Evolutionary conservation across 2,888 invertebrate species (phyloP).

Genomic region (Tanytarsus gracilentus): DNA sequence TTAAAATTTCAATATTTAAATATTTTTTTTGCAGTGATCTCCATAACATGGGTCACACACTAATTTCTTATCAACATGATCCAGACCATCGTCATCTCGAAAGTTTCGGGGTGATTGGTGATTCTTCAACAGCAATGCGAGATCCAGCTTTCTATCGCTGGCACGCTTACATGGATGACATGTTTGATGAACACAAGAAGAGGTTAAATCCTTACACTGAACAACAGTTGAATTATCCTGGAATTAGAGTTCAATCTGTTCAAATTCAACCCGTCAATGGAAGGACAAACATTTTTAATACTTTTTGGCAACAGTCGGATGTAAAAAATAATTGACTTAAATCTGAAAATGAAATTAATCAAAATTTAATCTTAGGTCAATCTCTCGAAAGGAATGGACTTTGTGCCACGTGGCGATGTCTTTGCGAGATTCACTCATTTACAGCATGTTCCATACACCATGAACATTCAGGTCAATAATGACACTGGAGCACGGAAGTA

Average conservation of each 20-base stretch:
- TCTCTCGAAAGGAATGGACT: conserved; percentile 36
- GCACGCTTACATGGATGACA: conserved; percentile 70
- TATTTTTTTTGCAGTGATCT: conserved; percentile 41
- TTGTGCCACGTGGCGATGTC: conserved; percentile 32
- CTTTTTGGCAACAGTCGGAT: conserved; percentile 73
- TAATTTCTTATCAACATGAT: conserved; percentile 69
- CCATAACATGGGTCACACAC: conserved; percentile 71
- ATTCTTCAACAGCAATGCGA: conserved; percentile 71
- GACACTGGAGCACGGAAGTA: conserved; percentile 38
- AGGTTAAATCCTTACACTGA: conserved; percentile 56
- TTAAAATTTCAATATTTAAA: not conserved
- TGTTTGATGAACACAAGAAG: conserved; percentile 65
- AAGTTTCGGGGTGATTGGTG: conserved; percentile 68
- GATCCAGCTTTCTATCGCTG: conserved; percentile 81
- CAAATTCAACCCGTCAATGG: conserved; percentile 44
- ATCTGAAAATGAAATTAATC: too few species aligned
- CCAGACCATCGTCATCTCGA: conserved; percentile 66
- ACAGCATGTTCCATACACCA: conserved; percentile 62
- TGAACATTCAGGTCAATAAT: conserved; percentile 55
- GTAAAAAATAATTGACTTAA: too few species aligned
- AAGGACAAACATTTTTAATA: conserved; percentile 51
- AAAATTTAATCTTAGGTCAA: too few species aligned
- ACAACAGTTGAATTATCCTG: conserved; percentile 44
- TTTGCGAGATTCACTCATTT: conserved; percentile 56
- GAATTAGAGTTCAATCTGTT: conserved; percentile 52